Evolutionary conservation across 2,797 vertebrate species (phyloP), one percentile per base, ranked within the genome.

Genomic region (Semotilus atromaculatus): DNA sequence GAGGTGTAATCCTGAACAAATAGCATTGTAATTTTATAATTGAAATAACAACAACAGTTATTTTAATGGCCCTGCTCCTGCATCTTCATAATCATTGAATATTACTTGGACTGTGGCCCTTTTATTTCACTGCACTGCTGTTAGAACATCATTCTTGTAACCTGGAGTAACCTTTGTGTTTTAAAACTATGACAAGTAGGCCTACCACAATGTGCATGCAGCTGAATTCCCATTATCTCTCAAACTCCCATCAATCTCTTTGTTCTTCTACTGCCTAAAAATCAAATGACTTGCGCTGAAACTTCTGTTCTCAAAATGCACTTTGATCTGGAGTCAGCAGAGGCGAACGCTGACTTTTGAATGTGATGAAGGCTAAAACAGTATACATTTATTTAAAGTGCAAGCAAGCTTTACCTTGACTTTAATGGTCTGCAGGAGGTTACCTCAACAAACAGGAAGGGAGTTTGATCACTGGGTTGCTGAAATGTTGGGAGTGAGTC

Each of bases 401-500:
- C 2, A 72, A 43, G 11, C 1, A 7, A 26, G 55, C 21, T 73
- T 73, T 60, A 62, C 53, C 13, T 72, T 40, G 11, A 60, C n/a
- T 58, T 70, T 81, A 31, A 62, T 45, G 31, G 23, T 38, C 13
- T 67, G 11, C 45, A 53, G 14, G 21, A 53, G 31, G 34, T 67
- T 36, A 66, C 64, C 26, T 72, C 18, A 16, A 34, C 36, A 82
- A 82, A 45, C 36, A 60, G 58, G 8, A 66, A 64, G 70, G n/a
- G 43, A 40, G 51, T 74, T 73, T 72, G 26, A 60, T 72, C 26
- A 13, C 23, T 21, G 48, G 16, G 16, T 53, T 68, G 31, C 23
- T 80, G 31, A 58, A 58, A 72, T 34, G 67, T 62, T 72, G 53
- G 55, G 58, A 45, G 60, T 48, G 58, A 79, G 76, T 79, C 76